These are phyloP conservation scores for Spatulosminthurus flaviceps DNA, from an alignment of 2,888 invertebrate species.

Conservation along the genomic window DNA sequence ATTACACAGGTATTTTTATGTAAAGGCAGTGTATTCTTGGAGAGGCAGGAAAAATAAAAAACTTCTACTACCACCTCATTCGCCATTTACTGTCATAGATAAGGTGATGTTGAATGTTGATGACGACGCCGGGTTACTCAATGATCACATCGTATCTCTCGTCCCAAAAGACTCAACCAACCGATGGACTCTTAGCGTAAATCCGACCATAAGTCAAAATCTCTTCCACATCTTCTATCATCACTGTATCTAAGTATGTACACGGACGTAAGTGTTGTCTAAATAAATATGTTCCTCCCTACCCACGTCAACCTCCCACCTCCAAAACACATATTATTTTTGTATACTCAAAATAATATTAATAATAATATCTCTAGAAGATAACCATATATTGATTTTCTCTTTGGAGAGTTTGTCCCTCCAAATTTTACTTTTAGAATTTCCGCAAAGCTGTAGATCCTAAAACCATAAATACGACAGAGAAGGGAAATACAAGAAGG, in stretches of 20 bases:
- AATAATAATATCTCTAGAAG: neutral
- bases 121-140: slow-evolving; percentile 8
- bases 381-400: slow-evolving; percentile 38
- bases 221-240: neutral
- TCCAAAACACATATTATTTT: neutral
- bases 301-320: too few relatives aligned
- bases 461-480: neutral
- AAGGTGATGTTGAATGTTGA: neutral
- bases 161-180: slow-evolving; percentile 35
- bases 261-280: too few relatives aligned
- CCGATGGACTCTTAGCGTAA: slow-evolving; percentile 30
- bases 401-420: neutral
- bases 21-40: neutral
- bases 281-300: too few relatives aligned
- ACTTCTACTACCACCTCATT: slow-evolving; percentile 27
- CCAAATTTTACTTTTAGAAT: too few relatives aligned
- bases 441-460: neutral
- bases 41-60: neutral
- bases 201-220: slow-evolving; percentile 6
- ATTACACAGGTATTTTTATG: neutral
- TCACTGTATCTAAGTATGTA: too few relatives aligned
- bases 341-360: neutral
- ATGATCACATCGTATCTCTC: slow-evolving; percentile 29
- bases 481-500: neutral
- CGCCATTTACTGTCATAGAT: slow-evolving; percentile 28